These are phyloP conservation scores for Petaurus breviceps DNA, from an alignment of 2,113 vertebrate species.

Conservation along the genomic window DNA sequence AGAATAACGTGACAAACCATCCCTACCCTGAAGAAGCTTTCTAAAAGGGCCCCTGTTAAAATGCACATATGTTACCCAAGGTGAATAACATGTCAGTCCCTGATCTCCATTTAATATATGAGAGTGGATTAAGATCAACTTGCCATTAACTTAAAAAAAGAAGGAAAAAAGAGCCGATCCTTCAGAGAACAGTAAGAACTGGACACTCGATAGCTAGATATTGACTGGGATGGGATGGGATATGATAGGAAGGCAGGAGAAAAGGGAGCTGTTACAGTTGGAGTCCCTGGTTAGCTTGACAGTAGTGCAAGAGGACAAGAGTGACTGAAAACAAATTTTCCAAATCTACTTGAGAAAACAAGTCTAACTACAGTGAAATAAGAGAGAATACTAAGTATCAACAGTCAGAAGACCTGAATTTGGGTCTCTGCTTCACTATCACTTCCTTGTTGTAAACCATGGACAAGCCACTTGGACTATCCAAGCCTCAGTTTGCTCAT, in stretches of 20 bases:
- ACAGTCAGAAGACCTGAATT: not conserved
- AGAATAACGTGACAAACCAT: not conserved
- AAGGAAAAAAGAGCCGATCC: not conserved
- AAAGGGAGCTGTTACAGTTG: not conserved
- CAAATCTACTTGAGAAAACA: not conserved
- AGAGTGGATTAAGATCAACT: not conserved
- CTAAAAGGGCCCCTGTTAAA: not conserved
- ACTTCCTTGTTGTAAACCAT: not conserved
- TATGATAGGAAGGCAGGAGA: not conserved
- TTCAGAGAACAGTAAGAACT: not conserved
- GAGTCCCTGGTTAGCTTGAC: not conserved
- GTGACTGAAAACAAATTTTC: not conserved
- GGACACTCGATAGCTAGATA: not conserved
- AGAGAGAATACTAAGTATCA: not conserved
- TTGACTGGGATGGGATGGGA: not conserved
- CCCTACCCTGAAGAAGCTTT: not conserved
- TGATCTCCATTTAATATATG: not conserved
- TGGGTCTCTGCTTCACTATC: not conserved
- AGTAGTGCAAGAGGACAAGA: not conserved
- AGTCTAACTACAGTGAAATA: not conserved
- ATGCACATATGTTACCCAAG: not conserved
- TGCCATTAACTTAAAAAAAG: not conserved
- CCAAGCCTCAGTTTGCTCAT: not conserved
- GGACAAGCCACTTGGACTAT: not conserved
- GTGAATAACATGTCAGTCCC: not conserved